Evolutionary conservation across 2,888 invertebrate genomes (phyloP).

Genomic region (Chaitophorus viminalis): DNA sequence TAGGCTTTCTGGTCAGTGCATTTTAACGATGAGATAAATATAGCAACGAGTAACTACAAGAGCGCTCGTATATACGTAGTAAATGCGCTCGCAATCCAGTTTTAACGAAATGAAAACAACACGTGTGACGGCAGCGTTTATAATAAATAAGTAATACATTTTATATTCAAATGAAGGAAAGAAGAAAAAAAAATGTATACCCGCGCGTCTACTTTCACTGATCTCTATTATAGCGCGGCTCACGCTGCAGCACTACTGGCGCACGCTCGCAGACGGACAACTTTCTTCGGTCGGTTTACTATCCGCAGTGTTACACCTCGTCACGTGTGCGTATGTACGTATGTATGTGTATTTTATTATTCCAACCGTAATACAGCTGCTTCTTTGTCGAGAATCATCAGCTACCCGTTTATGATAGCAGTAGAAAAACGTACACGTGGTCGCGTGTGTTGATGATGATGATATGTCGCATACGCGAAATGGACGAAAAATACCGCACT

Average conservation of each 20-base stretch:
- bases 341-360: background rate
- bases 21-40: background rate
- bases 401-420: too few relatives aligned
- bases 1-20: too few relatives aligned
- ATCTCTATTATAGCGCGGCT: conserved; percentile 46
- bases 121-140: background rate
- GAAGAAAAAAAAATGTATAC: background rate
- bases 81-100: conserved; percentile 20
- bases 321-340: background rate
- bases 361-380: background rate
- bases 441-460: too few relatives aligned
- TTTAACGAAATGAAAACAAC: background rate
- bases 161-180: conserved; percentile 21
- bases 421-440: background rate
- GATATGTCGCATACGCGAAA: too few relatives aligned
- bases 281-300: conserved; percentile 36
- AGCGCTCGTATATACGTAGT: background rate
- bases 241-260: too few relatives aligned
- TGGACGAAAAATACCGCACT: too few relatives aligned
- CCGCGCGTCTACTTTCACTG: conserved; percentile 55
- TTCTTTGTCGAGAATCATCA: background rate
- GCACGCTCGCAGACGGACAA: background rate
- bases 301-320: background rate
- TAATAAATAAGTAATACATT: too few relatives aligned
- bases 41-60: background rate